A percentile compares a stretch with the other conserved stretches of the same genome.
Evolutionary conservation across 2,797 vertebrate species (phyloP).

Genomic region (Petrocephalus sullivani): DNA sequence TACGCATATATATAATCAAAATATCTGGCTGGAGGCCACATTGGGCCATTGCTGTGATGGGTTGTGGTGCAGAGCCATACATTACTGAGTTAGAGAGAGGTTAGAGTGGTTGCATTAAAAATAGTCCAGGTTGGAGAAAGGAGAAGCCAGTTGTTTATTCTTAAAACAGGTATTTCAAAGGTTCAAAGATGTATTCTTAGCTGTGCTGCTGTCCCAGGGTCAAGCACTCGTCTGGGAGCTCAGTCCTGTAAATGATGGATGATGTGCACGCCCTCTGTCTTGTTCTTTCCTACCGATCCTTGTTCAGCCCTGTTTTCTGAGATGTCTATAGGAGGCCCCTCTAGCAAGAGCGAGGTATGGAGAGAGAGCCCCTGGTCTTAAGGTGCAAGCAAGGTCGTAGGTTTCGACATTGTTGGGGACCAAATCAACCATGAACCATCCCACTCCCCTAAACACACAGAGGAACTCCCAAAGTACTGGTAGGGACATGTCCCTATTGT

Average conservation of each 20-base stretch:
- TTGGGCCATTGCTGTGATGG: neutral
- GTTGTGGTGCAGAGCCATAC: neutral
- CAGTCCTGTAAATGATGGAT: constrained; percentile 30
- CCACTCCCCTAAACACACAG: neutral
- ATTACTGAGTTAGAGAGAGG: constrained; percentile 43
- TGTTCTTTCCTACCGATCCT: neutral
- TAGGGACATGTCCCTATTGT: neutral
- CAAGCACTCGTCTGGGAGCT: constrained; percentile 49
- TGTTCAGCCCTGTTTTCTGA: neutral
- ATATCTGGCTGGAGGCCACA: neutral
- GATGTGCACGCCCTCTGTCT: neutral
- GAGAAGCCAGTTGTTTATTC: constrained; percentile 20
- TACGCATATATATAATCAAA: no score
- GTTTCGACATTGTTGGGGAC: neutral
- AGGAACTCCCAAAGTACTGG: neutral
- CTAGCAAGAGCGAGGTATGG: neutral
- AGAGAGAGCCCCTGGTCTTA: neutral
- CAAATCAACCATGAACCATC: neutral
- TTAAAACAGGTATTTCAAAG: constrained; percentile 26
- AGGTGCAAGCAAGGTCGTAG: neutral
- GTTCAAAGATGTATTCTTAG: constrained; percentile 52
- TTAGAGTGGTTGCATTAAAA: constrained; percentile 52
- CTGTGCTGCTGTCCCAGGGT: constrained; percentile 46
- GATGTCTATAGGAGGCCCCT: neutral
- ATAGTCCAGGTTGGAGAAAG: constrained; percentile 48